Base-by-base conservation (phyloP, 2,888 invertebrate genomes). In the Gortyna flavago region DNA sequence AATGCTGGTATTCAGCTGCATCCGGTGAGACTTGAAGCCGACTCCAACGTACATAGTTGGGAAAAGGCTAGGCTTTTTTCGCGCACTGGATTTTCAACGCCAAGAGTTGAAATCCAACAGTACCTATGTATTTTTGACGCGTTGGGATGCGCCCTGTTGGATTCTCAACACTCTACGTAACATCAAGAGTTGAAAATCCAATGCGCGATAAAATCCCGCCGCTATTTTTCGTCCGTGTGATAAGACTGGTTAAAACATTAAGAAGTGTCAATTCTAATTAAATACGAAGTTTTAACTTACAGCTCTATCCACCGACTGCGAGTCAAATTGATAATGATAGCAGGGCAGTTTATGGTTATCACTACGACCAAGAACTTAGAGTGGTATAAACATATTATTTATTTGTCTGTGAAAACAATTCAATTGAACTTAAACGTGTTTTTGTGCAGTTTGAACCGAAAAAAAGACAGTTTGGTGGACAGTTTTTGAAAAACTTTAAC, bases 291-390 rank as follows among this genome's bases (percentile, higher is more conserved):
- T 59, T 71, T 16, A 21, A 69, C n/a, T 51, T 78, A 62, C 77
- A 21, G 16, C 48, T 25, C 61, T 72, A 75, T 78, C 1, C 68
- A 13, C 0, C 1, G 35, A 48, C 29, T 11, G 51, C 73, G 83
- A 16, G 29, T 70, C 57, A 83, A 75, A 48, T 76, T 75, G 82
- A 80, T 82, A 86, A 75, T 75, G 74, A 80, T 78, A 76, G 7
- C 38, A 1, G 54, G 38, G 65, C 32, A 61, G 59, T 44, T 71
- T 59, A 62, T 54, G 38, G 54, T 77, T 86, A 87, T 88, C 88
- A 87, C 54, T 87, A 0, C n/a, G 44, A 9, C 67, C 54, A n/a
- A 66, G 75, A 80, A 82, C 75, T 74, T 67, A 21, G 78, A 21
- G 78, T 69, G n/a, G 72, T 76, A 68, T 67, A 64, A 71, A 75